Conservation (phyloP, 2,888 invertebrate species). For the Deroplatys truncata region DNA sequence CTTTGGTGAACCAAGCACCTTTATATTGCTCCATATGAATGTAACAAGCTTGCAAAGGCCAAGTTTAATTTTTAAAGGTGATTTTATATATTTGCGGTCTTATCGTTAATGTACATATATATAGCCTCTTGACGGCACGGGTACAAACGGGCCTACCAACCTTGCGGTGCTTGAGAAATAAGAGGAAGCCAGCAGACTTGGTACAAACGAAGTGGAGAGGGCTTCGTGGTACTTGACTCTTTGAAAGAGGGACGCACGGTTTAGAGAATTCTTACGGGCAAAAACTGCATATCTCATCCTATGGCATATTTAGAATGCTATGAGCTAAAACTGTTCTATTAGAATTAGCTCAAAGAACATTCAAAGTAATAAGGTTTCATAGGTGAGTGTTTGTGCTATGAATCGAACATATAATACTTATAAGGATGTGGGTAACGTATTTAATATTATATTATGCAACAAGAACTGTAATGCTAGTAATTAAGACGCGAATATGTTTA, state of each 20-base stretch:
- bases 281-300: neutral
- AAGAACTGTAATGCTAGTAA: no score
- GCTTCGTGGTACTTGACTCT: neutral
- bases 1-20: neutral
- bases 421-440: no score
- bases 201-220: neutral
- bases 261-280: neutral
- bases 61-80: neutral
- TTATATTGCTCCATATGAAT: neutral
- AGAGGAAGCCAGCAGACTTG: neutral
- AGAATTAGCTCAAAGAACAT: no score
- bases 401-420: no score
- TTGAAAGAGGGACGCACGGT: neutral
- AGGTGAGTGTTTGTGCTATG: no score
- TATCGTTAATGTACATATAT: neutral
- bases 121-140: neutral
- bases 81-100: neutral
- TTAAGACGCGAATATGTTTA: no score
- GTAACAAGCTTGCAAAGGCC: neutral
- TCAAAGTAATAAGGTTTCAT: no score
- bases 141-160: neutral
- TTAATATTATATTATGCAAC: no score
- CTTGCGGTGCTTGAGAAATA: neutral
- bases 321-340: no score
- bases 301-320: no score